Evolutionary conservation across 2,888 invertebrate genomes (phyloP).

Genomic region (Tetranychus piercei): DNA sequence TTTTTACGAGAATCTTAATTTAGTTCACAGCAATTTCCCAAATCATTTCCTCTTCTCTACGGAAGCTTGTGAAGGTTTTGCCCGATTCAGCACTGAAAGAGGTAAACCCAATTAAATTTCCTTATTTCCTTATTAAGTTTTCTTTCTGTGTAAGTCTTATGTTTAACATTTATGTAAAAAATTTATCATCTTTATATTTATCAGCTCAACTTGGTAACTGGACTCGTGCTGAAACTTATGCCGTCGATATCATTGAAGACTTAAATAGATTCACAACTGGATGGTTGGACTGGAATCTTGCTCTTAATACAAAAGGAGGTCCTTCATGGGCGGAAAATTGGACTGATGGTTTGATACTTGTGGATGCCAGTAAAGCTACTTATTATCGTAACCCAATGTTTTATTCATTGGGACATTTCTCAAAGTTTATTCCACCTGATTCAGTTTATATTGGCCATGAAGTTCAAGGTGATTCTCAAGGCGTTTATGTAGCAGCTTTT

Average conservation of each 20-base stretch:
- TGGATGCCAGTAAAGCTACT: conserved; percentile 33
- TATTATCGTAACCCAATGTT: conserved; percentile 43
- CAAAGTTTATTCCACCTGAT: conserved; percentile 30
- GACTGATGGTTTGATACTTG: conserved; percentile 40
- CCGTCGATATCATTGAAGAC: conserved; percentile 33
- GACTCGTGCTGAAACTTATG: conserved; percentile 49
- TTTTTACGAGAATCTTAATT: conserved; percentile 3
- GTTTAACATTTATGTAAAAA: neutral
- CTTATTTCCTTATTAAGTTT: neutral
- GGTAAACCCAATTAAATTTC: conserved; percentile 12
- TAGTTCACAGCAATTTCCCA: conserved; percentile 42
- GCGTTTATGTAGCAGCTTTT: neutral
- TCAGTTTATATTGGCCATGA: conserved; percentile 22
- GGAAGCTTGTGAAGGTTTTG: conserved; percentile 52
- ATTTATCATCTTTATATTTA: neutral
- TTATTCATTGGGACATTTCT: conserved; percentile 41
- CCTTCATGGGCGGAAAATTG: conserved; percentile 40
- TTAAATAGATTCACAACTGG: conserved; percentile 38
- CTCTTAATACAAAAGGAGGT: conserved; percentile 36
- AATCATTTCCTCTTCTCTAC: conserved; percentile 55
- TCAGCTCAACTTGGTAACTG: conserved; percentile 43
- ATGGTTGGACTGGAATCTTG: conserved; percentile 43
- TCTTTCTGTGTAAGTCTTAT: neutral
- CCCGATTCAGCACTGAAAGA: neutral
- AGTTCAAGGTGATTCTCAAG: neutral